A percentile compares a stretch with the other conserved stretches of the same genome.
Evolutionary conservation across 2,888 invertebrate species (phyloP).

Genomic region (Rhingia rostrata): DNA sequence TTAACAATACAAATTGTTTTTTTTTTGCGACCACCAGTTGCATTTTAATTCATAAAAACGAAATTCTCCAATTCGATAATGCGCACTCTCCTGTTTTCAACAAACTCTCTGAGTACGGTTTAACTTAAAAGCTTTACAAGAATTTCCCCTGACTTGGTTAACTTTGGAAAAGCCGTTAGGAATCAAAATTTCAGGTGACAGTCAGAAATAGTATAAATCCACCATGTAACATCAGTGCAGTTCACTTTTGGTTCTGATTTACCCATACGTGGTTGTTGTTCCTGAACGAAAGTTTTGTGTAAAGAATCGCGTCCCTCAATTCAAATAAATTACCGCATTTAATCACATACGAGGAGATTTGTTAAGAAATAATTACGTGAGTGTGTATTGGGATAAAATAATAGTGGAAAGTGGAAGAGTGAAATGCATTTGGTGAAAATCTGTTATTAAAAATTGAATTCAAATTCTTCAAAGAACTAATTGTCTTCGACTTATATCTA

Average conservation of each 20-base stretch:
- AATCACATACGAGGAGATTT: not conserved
- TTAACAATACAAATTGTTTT: not conserved
- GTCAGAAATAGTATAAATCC: constrained; percentile 56
- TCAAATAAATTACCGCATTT: not conserved
- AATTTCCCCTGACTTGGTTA: constrained; percentile 33
- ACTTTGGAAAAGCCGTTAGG: constrained; percentile 51
- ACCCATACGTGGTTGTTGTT: constrained; percentile 36
- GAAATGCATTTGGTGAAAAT: constrained; percentile 20
- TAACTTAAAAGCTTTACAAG: constrained; percentile 29
- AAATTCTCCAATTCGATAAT: constrained; percentile 32
- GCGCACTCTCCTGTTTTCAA: constrained; percentile 32
- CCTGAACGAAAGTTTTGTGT: constrained; percentile 2
- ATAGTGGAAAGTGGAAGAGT: constrained; percentile 6
- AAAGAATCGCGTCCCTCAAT: constrained; percentile 3
- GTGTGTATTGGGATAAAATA: constrained; percentile 11
- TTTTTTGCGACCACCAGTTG: constrained; percentile 25
- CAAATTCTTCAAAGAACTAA: not conserved
- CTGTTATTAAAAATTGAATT: constrained; percentile 2
- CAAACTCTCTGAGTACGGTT: constrained; percentile 17
- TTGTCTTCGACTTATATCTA: not conserved
- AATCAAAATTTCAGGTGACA: constrained; percentile 48
- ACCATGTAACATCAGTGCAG: constrained; percentile 29
- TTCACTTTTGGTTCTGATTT: constrained; percentile 59
- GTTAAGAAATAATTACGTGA: constrained; percentile 13
- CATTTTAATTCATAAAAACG: not conserved